phyloP scores from a whole-genome alignment of 2,888 invertebrate species.

The Phanerotoma sp. region DNA sequence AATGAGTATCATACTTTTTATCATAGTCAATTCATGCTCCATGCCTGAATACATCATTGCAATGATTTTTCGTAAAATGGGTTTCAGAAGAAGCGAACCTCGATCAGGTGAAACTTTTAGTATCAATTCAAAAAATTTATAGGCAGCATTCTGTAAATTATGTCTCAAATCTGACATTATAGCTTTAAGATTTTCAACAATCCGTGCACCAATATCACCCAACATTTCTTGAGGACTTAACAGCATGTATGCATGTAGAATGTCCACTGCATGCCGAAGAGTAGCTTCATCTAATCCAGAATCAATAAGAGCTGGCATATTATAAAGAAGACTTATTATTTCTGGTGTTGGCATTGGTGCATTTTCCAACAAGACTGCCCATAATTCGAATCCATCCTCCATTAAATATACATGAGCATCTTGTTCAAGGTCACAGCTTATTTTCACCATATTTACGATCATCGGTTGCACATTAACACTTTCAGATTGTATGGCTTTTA shows the following conservation, averaged over 20 bases:
- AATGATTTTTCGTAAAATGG: slow-evolving; percentile 64
- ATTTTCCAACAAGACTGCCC: slow-evolving; percentile 83
- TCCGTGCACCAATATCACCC: slow-evolving; percentile 68
- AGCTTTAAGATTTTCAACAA: slow-evolving; percentile 71
- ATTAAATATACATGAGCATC: slow-evolving; percentile 84
- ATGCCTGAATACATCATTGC: too few relatives aligned
- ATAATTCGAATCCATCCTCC: slow-evolving; percentile 90
- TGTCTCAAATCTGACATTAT: slow-evolving; percentile 80
- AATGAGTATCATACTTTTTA: too few relatives aligned
- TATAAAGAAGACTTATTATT: slow-evolving; percentile 72
- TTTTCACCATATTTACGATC: slow-evolving; percentile 66
- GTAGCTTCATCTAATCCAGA: slow-evolving; percentile 20
- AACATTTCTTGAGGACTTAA: slow-evolving; percentile 79
- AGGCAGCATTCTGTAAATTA: too few relatives aligned
- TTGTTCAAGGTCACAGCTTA: slow-evolving; percentile 77
- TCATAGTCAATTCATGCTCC: too few relatives aligned
- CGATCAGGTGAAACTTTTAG: slow-evolving; percentile 72
- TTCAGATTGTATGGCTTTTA: slow-evolving; percentile 66
- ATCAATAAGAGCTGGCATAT: slow-evolving; percentile 61
- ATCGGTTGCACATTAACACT: slow-evolving; percentile 60
- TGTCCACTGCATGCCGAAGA: slow-evolving; percentile 59
- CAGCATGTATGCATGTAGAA: slow-evolving; percentile 80
- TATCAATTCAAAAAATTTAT: slow-evolving; percentile 75
- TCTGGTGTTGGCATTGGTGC: slow-evolving; percentile 65
- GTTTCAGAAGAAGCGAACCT: slow-evolving; percentile 72